Base-by-base conservation (phyloP, 2,797 vertebrate species). In the Salmo trutta region DNA sequence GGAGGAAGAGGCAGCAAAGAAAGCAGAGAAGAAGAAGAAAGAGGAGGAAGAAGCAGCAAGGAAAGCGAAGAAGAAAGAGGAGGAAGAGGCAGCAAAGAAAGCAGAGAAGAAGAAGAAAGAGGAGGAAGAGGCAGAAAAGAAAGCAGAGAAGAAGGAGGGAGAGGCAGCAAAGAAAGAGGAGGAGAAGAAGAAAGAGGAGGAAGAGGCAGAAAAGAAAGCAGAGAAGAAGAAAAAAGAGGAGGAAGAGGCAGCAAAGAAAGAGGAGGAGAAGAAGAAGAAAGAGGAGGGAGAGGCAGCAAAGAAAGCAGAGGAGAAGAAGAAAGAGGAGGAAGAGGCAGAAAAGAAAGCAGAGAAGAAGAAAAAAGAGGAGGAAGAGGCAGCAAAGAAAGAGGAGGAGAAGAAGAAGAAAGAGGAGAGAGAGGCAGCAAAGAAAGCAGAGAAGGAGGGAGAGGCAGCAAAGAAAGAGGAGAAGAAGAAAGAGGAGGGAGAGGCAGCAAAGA, bases 101-200 rank as follows among this genome's bases (percentile, higher is more conserved):
- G 3, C 29, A 31, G 29, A 31, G 29, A 29, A 29, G 2, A 29
- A 3, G 2, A 29, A 84, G 10, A 79, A 86, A 52, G 81, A 83
- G 29, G 82, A 88, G 33, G 56, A 66, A 69, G 53, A 83, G 33
- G 64, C 74, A 31, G 2, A 0, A 0, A 29, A 29, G 29, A 29
- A 29, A 29, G 1, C 17, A 1, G 16, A 0, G 8, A 3, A 73
- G 24, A 16, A 56, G 16, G 3, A 31, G 3, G 29, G 3, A 31
- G 29, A 31, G 29, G 29, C 29, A 31, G 29, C 29, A 31, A 31
- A 31, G 29, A 31, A 31, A 31, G 29, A 31, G 16, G 71, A 89
- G 52, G 83, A 74, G n/a, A 85, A 91, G 79, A 89, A 86, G 16
- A 80, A 77, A 85, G 88, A 88, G 17, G 71, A 71, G 21, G 3